phyloP scores from a whole-genome alignment of 2,113 vertebrate species.

The Paratilapia polleni region DNA sequence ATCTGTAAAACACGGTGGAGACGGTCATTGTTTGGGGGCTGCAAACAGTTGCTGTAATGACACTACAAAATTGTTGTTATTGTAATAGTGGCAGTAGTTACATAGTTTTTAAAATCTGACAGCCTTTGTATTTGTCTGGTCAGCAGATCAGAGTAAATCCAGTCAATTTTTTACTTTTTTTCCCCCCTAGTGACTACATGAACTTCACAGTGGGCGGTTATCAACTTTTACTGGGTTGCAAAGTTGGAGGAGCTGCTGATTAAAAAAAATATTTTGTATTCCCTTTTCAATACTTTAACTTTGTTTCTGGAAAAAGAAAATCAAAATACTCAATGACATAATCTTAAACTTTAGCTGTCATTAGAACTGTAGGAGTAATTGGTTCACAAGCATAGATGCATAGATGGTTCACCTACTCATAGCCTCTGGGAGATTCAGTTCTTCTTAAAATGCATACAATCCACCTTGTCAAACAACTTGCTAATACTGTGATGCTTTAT shows the following conservation, averaged over 20 bases:
- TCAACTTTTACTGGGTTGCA: background rate
- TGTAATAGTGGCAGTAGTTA: background rate
- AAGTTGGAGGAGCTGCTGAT: background rate
- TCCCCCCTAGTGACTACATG: background rate
- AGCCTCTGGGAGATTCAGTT: background rate
- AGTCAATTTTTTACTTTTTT: background rate
- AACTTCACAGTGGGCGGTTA: background rate
- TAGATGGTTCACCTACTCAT: too few relatives aligned
- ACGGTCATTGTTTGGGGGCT: too few relatives aligned
- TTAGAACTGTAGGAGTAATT: background rate
- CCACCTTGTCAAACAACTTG: background rate
- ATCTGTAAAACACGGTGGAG: too few relatives aligned
- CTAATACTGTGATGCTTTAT: background rate
- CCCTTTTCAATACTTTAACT: background rate
- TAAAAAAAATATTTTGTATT: background rate
- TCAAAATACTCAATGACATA: background rate
- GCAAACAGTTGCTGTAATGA: background rate
- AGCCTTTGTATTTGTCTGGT: background rate
- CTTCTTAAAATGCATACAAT: background rate
- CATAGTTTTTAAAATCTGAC: slow-evolving; percentile 9
- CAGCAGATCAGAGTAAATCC: background rate
- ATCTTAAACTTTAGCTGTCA: background rate
- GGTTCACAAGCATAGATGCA: background rate
- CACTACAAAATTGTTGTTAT: slow-evolving; percentile 1
- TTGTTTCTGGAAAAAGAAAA: background rate